Evolutionary conservation across 2,888 invertebrate genomes (phyloP), one percentile per base, ranked within the genome.

Genomic region (Orthosia gracilis): DNA sequence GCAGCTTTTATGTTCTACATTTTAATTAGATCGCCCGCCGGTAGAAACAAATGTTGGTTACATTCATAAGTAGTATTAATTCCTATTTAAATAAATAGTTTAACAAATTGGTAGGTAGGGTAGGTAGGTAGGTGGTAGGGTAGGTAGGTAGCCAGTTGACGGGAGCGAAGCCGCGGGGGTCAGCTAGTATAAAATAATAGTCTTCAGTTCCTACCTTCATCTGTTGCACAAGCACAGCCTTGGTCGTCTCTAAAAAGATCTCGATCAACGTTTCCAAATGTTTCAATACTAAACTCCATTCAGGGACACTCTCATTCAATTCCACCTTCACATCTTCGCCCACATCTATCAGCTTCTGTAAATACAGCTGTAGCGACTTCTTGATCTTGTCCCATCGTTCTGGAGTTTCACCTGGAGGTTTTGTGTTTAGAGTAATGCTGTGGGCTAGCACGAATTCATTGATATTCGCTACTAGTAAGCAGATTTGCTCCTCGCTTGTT

Each of bases 191-290:
- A 40, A 40, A 40, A 40, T 40, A 40, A 9, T 40, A 40, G 17
- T 2, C 2, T 18, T 2, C 11, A 31, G 13, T n/a, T 12, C 5
- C 5, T 91, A 97, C 97, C 96, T 97, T 97, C 93, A 97, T 97
- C 88, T 97, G 97, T 84, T 97, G 96, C 23, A 97, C 96, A 57
- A 97, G 91, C 17, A 97, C 96, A 64, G 96, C 96, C 85, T 97
- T 97, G 0, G 97, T 97, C 0, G 97, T 97, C 88, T 97, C 97
- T 83, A 97, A 92, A 89, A 97, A 97, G 57, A 97, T 96, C 47
- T 94, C 96, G 52, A 97, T 96, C 71, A 97, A 87, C 0, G 95
- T 94, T n/a, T 96, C 96, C 73, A 97, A 85, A 91, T 94, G 96
- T 80, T 92, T 96, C 83, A 87, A 87, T 4, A 94, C 94, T 63